Base-by-base conservation (phyloP, 2,888 invertebrate genomes). In the Ennomos fuscantarius region DNA sequence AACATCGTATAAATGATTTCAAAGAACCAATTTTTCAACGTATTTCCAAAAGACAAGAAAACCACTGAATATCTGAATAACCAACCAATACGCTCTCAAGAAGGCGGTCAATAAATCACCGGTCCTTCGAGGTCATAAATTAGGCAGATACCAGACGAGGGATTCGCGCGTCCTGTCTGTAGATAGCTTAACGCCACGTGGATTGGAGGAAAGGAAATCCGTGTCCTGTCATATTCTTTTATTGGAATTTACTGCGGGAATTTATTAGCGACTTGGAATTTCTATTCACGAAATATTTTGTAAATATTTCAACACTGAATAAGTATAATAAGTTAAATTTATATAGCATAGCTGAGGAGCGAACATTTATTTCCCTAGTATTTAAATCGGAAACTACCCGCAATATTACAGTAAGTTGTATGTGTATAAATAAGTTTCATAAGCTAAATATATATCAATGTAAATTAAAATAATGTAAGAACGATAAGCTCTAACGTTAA, bases 41-140 rank as follows among this genome's bases (percentile, higher is more conserved):
- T 24, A 39, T 42, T 32, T 40, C 42, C 12, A 9, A 13, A 47
- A 56, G 46, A 57, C 51, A 57, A 56, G 42, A 15, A 34, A 36
- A 40, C 55, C 40, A 41, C 47, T 48, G 52, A 43, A 57, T 57
- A 48, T 13, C 46, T 48, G 52, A 43, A 57, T 57, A 48, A 31
- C 46, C 24, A 24, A 24, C 24, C 52, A 57, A 57, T 57, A 50
- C 50, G 13, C n/a, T 9, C 40, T 48, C 37, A 34, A 9, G 45
- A 48, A 49, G 48, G 32, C 46, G 51, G 51, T 49, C 59, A 44
- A 64, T 66, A 64, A 66, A 64, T 66, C 64, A 64, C 58, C 36
- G 51, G 57, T 37, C 48, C 50, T 55, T 39, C 52, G 45, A 39
- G 54, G 56, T 61, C 51, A 59, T 69, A 67, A 65, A 67, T 67